Conservation (phyloP, 2,113 vertebrate genomes). For the Sardina pilchardus region DNA sequence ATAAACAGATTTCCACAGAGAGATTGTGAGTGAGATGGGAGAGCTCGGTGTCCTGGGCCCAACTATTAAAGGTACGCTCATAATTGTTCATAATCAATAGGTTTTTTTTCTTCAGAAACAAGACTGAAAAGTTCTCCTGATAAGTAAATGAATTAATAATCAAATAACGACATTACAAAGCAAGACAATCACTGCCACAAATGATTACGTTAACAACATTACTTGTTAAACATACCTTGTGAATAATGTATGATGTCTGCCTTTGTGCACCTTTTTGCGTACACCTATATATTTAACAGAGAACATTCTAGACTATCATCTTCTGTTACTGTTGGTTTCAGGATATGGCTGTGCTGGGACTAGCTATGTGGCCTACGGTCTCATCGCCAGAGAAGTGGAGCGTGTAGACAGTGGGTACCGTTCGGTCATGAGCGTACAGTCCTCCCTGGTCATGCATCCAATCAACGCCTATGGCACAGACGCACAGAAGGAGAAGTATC, state of each 20-base stretch:
- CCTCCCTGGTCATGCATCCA: slow-evolving; percentile 91
- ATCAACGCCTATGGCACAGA: slow-evolving; percentile 84
- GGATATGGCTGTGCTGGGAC: slow-evolving; percentile 89
- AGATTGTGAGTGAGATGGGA: slow-evolving; percentile 88
- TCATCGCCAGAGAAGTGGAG: slow-evolving; percentile 86
- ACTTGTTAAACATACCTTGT: not conserved
- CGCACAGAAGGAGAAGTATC: slow-evolving; percentile 84
- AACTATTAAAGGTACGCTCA: slow-evolving; percentile 84
- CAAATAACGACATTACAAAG: not conserved
- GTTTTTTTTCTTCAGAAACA: not conserved
- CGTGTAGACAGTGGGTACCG: slow-evolving; percentile 89
- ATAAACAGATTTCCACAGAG: slow-evolving; percentile 81
- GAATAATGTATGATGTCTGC: not conserved
- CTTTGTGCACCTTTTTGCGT: no score
- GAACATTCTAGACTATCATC: not conserved
- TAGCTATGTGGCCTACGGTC: slow-evolving; percentile 87
- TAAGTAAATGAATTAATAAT: not conserved
- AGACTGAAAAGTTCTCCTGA: not conserved
- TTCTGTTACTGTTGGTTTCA: slow-evolving; percentile 45
- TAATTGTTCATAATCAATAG: not conserved
- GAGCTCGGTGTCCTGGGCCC: slow-evolving; percentile 84
- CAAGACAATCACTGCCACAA: not conserved
- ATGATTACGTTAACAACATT: not conserved
- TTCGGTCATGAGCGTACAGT: slow-evolving; percentile 91
- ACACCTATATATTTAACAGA: not conserved